Conservation (phyloP, 1,140 invertebrate genomes). For the Bactericera cockerelli region DNA sequence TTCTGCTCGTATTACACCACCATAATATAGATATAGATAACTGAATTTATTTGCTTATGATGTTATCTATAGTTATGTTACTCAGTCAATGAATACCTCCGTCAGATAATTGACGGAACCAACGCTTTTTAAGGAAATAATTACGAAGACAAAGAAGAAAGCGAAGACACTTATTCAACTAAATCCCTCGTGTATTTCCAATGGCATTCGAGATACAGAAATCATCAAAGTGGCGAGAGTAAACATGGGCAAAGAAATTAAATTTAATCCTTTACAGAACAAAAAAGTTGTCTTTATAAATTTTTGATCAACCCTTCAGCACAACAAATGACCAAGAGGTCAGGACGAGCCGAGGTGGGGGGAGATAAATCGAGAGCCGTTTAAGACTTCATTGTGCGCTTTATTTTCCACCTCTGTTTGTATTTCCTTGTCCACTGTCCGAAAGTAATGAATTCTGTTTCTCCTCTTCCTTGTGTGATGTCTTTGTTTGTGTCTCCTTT, state of each 20-base stretch:
- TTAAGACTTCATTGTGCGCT: background rate
- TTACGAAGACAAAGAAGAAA: too few species aligned
- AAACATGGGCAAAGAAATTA: slow-evolving; percentile 1
- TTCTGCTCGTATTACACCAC: too few species aligned
- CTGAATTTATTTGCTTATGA: too few species aligned
- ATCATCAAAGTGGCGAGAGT: too few species aligned
- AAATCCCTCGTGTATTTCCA: too few species aligned
- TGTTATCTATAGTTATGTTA: too few species aligned
- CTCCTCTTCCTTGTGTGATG: background rate
- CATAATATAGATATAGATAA: too few species aligned
- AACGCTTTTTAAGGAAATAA: too few species aligned
- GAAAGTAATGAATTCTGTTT: slow-evolving; percentile 6
- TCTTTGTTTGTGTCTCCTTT: slow-evolving; percentile 7
- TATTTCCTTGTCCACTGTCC: slow-evolving; percentile 3
- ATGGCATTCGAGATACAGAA: too few species aligned
- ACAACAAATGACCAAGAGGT: background rate
- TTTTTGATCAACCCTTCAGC: background rate
- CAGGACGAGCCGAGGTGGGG: background rate
- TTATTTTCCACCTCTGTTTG: background rate
- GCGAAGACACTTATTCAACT: too few species aligned
- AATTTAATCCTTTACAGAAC: background rate
- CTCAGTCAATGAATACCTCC: too few species aligned
- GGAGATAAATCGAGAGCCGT: background rate
- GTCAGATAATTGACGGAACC: too few species aligned
- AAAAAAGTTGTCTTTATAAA: background rate